Conservation (phyloP, 2,797 vertebrate genomes). For the Delichon dasypus region DNA sequence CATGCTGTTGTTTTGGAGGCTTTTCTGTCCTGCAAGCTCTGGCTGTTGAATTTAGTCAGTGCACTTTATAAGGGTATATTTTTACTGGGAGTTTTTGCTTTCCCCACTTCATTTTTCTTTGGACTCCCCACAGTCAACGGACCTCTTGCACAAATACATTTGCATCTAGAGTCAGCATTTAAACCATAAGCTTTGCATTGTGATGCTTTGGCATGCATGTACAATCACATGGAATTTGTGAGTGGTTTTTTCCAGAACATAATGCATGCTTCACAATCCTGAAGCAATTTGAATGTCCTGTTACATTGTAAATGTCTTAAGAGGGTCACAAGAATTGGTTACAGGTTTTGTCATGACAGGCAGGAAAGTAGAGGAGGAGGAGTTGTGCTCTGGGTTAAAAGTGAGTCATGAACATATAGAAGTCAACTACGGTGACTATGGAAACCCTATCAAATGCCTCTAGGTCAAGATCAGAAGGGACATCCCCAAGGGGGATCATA, state of each 20-base stretch:
- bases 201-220: neutral
- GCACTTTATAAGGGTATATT: neutral
- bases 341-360: neutral
- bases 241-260: neutral
- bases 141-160: neutral
- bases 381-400: neutral
- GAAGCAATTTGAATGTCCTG: neutral
- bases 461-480: neutral
- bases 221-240: neutral
- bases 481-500: neutral
- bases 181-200: neutral
- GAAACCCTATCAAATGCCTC: neutral
- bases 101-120: neutral
- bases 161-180: neutral
- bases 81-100: neutral
- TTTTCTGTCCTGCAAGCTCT: neutral
- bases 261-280: neutral
- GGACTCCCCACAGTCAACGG: neutral
- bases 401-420: neutral
- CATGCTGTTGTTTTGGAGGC: neutral
- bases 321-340: neutral
- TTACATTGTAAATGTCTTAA: neutral
- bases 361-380: neutral
- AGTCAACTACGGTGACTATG: neutral
- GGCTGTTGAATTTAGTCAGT: neutral